Base-by-base conservation (phyloP, 2,888 invertebrate species). In the Reticulitermes lucifugus region DNA sequence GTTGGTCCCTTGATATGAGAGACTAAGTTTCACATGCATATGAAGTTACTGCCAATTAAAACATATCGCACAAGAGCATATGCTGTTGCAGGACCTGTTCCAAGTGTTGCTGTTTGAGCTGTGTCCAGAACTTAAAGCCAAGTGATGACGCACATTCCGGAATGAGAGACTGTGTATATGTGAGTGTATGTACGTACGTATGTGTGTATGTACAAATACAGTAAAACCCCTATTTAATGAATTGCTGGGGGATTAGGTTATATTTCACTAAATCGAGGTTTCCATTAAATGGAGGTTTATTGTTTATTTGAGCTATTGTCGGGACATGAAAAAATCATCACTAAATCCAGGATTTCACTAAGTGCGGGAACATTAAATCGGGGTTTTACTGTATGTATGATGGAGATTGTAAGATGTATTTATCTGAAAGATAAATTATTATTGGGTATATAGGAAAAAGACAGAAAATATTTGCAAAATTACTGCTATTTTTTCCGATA, bases 91-190 rank as follows among this genome's bases (percentile, higher is more conserved):
- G 95, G 95, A 95, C 89, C 91, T 95, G 87, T 92, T 95, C 87
- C 95, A 95, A 90, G 91, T 95, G 81, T 91, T 95, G 81, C 92
- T 95, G 88, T 90, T 94, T 86, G 95, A 95, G 91, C 92, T 95
- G 88, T 95, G 95, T 89, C 95, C 95, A 25, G 95, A 95, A 91
- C 92, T 94, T 88, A 93, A 94, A 60, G 43, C 22, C 46, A 35
- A 81, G 43, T 81, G 81, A 81, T 55, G 18, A 55, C 12, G 51
- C 21, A 80, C 73, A 73, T 73, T 73, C 73, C 73, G 14, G 12
- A 73, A 21, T 29, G 9, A 41, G 6, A 73, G 18, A 21, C 10
- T 9, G 73, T 41, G 12, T 41, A 12, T 21, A 0, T 41, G 25
- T 25, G 25, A 14, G 29, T 70, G 70, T 70, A 6, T 70, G 70